Evolutionary conservation across 2,888 invertebrate genomes (phyloP).

Genomic region (Ophion obscuratus): DNA sequence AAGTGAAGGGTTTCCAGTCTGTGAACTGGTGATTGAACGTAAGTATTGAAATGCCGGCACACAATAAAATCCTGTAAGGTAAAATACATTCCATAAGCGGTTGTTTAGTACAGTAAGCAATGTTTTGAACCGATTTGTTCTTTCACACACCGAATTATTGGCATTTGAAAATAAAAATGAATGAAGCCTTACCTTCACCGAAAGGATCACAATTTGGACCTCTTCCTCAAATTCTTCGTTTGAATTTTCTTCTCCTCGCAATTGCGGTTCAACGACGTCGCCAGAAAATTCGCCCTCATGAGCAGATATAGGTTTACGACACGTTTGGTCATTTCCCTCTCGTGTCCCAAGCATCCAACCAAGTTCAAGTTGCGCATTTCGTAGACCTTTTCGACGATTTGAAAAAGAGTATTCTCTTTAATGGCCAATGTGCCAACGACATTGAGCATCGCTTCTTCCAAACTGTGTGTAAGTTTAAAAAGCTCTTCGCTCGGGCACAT

Average conservation of each 20-base stretch:
- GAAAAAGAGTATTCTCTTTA: constrained; percentile 39
- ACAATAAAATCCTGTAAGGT: no score
- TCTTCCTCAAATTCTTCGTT: constrained; percentile 29
- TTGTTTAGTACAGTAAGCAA: no score
- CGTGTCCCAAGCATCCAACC: constrained; percentile 36
- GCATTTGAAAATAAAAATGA: no score
- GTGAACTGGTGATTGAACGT: no score
- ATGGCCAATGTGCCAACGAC: constrained; percentile 47
- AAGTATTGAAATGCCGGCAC: no score
- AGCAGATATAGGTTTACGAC: constrained; percentile 29
- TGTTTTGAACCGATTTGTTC: no score
- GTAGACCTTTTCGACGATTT: constrained; percentile 39
- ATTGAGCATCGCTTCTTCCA: constrained; percentile 40
- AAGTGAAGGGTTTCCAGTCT: no score
- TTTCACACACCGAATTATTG: no score
- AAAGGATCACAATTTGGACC: constrained; percentile 10
- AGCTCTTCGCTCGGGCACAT: no score
- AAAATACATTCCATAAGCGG: no score
- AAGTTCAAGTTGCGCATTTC: constrained; percentile 20
- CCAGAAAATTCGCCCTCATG: constrained; percentile 39
- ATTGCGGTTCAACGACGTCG: constrained; percentile 39
- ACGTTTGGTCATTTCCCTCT: constrained; percentile 35
- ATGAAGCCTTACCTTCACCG: no score
- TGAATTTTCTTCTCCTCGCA: constrained; percentile 32
- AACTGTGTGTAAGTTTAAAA: constrained; percentile 29